phyloP scores from a whole-genome alignment of 2,888 invertebrate genomes.

The Pegoplata infirma region DNA sequence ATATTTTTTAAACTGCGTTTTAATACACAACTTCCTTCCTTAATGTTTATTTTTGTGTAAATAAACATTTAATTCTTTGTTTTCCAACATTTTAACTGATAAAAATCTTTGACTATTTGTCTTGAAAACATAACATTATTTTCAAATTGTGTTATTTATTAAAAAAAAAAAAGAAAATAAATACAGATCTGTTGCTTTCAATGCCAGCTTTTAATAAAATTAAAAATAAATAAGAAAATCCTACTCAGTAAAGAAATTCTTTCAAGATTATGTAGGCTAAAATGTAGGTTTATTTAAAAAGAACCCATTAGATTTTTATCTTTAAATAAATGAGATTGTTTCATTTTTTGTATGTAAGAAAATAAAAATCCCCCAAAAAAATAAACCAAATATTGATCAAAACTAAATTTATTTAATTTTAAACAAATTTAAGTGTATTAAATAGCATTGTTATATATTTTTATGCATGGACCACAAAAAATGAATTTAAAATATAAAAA shows the following conservation, averaged over 20 bases:
- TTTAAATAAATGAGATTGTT: conserved; percentile 57
- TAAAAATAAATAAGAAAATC: conserved; percentile 61
- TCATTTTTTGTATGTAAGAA: neutral
- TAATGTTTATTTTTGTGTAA: too few species aligned
- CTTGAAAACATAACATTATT: conserved; percentile 6
- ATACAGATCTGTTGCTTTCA: conserved; percentile 59
- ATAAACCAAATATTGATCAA: too few species aligned
- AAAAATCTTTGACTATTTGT: conserved; percentile 36
- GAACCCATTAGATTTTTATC: conserved; percentile 48
- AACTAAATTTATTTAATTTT: neutral
- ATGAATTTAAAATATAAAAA: neutral
- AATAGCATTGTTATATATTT: neutral
- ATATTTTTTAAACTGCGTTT: too few species aligned
- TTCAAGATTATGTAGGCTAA: conserved; percentile 55
- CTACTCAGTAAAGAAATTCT: conserved; percentile 54
- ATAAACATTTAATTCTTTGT: too few species aligned
- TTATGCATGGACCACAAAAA: neutral
- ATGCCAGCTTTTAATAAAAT: conserved; percentile 62
- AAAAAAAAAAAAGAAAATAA: too few species aligned
- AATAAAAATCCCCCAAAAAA: too few species aligned
- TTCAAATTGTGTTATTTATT: conserved; percentile 12
- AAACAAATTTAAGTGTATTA: neutral
- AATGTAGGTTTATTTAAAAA: conserved; percentile 11
- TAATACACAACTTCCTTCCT: too few species aligned
- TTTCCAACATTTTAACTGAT: conserved; percentile 30